phyloP scores from a whole-genome alignment of 2,797 vertebrate species.

The Rhabdomys pumilio region DNA sequence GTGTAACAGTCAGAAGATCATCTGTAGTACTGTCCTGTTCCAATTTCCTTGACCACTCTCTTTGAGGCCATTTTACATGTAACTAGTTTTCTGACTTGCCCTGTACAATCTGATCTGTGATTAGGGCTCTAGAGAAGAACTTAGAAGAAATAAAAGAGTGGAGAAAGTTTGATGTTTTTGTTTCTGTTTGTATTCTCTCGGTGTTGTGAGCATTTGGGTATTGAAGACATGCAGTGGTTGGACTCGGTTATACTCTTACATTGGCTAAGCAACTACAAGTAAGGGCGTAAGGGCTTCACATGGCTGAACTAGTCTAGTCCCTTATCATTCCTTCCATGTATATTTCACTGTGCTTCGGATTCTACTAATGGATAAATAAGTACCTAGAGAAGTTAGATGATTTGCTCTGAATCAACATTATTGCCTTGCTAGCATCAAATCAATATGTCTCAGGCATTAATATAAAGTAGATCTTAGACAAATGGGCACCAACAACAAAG shows the following conservation, averaged over 20 bases:
- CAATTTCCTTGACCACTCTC: background rate
- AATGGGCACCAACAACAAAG: background rate
- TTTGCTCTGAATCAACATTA: background rate
- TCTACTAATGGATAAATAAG: background rate
- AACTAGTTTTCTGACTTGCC: background rate
- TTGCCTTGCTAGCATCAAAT: background rate
- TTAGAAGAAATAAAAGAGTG: background rate
- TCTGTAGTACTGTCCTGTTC: background rate
- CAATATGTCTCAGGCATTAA: background rate
- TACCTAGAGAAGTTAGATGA: slow-evolving; percentile 1
- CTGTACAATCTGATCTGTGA: background rate
- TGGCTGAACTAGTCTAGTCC: background rate
- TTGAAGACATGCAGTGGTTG: background rate
- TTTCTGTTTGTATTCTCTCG: background rate
- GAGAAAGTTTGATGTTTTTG: background rate
- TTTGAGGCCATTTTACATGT: background rate
- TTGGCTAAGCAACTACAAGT: background rate
- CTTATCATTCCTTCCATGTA: background rate
- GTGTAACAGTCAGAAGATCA: background rate
- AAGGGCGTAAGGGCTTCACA: background rate
- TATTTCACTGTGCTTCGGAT: background rate
- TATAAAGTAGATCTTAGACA: slow-evolving; percentile 26
- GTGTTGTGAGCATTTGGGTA: background rate
- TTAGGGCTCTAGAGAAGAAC: background rate
- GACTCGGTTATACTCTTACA: fast-evolving